Percentiles rank a stretch among this genome's conserved stretches.
phyloP scores from a whole-genome alignment of 2,797 vertebrate species.

The Clarias laeviceps region DNA sequence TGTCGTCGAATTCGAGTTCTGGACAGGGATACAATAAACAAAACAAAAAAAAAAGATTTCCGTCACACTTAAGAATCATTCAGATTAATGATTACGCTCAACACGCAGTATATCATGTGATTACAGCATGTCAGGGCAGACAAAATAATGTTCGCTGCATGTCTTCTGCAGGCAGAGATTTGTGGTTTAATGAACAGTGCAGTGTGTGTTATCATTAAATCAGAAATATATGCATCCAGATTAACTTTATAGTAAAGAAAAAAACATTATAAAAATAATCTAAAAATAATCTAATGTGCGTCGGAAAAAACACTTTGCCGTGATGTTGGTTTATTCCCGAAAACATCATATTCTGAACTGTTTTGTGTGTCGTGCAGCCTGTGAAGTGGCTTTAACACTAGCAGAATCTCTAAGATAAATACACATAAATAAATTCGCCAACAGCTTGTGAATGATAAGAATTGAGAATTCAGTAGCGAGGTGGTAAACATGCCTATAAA shows the following conservation, averaged over 20 bases:
- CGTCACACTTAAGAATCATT: not conserved
- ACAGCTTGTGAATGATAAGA: not conserved
- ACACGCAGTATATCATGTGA: not conserved
- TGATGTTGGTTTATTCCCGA: not conserved
- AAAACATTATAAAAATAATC: not conserved
- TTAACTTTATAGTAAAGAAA: not conserved
- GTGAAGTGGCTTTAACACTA: not conserved
- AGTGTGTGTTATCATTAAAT: not conserved
- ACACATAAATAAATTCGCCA: not conserved
- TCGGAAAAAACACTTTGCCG: not conserved
- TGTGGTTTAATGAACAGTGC: too few relatives aligned
- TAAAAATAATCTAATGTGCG: not conserved
- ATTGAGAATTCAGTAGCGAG: not conserved
- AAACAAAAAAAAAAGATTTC: not conserved
- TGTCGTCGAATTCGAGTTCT: constrained; percentile 34
- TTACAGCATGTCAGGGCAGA: too few relatives aligned
- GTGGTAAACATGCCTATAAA: not conserved
- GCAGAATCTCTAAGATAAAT: not conserved
- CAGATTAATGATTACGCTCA: not conserved
- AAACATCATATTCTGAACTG: not conserved
- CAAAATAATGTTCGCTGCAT: too few relatives aligned
- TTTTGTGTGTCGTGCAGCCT: not conserved
- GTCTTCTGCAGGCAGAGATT: too few relatives aligned
- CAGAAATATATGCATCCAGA: not conserved
- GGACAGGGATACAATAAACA: constrained; percentile 1